A percentile compares a stretch with the other conserved stretches of the same genome.
Conservation (phyloP, 2,113 vertebrate species). For the Tor tambroides region DNA sequence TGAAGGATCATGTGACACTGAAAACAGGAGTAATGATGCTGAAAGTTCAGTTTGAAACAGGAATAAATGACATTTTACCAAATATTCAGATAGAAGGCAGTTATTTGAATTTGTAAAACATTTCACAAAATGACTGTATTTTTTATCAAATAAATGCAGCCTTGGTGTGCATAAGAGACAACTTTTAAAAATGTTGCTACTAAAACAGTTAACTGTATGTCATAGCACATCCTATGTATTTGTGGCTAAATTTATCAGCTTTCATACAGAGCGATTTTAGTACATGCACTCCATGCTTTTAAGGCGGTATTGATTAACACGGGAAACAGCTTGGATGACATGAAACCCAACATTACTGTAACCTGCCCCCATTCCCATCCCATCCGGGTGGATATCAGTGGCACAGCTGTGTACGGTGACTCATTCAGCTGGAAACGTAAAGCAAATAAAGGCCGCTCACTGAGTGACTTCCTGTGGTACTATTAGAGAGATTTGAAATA, state of each 20-base stretch:
- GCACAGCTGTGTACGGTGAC: constrained; percentile 4
- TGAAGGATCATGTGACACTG: background rate
- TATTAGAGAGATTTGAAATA: background rate
- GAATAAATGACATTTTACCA: background rate
- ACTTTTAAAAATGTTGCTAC: background rate
- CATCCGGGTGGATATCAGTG: background rate
- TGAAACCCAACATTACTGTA: constrained; percentile 17
- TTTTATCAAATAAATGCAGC: background rate
- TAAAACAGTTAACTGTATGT: background rate
- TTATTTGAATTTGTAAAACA: background rate
- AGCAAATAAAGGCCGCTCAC: background rate
- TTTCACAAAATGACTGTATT: background rate
- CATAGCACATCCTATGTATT: background rate
- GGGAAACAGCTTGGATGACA: constrained; percentile 16
- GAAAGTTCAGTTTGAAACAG: background rate
- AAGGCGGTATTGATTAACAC: constrained; percentile 9
- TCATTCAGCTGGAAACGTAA: constrained; percentile 13
- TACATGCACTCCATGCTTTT: constrained; percentile 1
- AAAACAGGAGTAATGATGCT: background rate
- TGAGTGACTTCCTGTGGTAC: background rate
- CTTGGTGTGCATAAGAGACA: background rate
- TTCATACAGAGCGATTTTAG: background rate
- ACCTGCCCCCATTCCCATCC: background rate
- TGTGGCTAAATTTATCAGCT: background rate
- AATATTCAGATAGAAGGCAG: background rate